Evolutionary conservation across 2,888 invertebrate genomes (phyloP), one percentile per base, ranked within the genome.

Genomic region (Eupithecia subfuscata): DNA sequence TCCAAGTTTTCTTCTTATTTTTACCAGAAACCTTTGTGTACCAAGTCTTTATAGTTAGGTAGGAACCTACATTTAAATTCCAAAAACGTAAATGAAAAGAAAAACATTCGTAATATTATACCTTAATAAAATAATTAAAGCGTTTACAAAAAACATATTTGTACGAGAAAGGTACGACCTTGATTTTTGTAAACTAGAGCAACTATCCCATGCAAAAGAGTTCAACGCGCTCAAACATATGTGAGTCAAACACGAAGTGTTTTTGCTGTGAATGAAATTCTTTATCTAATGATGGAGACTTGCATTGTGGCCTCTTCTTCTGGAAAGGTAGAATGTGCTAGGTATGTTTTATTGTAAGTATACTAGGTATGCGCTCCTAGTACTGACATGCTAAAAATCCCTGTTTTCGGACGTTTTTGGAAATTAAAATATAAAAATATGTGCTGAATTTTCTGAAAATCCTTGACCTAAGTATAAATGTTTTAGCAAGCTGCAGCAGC

Each of bases 151-250:
- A 40, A 40, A 11, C 11, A 11, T 11, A 11, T 40, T 40, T 40
- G 11, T 40, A 45, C 45, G 16, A 45, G 14, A 45, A 45, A 45
- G 4, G 5, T 2, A 45, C 45, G 14, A 45, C 45, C 48, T 48
- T 52, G n/a, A 11, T 56, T 56, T 22, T 22, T 11, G 1, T n/a
- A 22, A 56, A 56, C 65, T 71, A 69, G 72, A 72, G 63, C 52
- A 18, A 69, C 34, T 22, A 52, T 43, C 48, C 30, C 68, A 37
- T 63, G 64, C 65, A 75, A 77, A 75, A 74, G 77, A 79, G 12
- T 65, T 79, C 72, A 77, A 79, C 79, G 77, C 79, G 75, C 52
- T 18, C 56, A 0, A 22, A 37, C 22, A 37, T n/a, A 65, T 34
- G 65, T 65, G 65, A 65, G 14, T 6, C 3, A 22, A 18, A 22